Percentiles rank a stretch among this genome's conserved stretches.
phyloP scores from a whole-genome alignment of 2,888 invertebrate species.

The Oligia latruncula region DNA sequence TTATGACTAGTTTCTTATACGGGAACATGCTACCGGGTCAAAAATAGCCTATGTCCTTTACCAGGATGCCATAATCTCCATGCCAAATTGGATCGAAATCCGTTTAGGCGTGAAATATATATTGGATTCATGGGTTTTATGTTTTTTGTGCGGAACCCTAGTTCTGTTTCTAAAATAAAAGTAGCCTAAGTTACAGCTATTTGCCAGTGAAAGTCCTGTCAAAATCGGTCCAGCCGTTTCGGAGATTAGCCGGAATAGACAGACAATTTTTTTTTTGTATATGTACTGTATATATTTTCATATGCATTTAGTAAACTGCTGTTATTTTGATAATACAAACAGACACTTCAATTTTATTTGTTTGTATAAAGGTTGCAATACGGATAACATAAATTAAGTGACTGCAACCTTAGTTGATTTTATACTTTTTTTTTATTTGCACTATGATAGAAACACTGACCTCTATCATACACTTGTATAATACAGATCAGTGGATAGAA shows the following conservation, averaged over 20 bases:
- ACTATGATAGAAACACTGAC: not conserved
- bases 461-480: too few relatives aligned
- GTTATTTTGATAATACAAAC: not conserved
- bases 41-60: not conserved
- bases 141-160: not conserved
- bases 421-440: not conserved
- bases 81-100: not conserved
- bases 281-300: too few relatives aligned
- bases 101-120: not conserved
- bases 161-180: not conserved
- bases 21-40: not conserved
- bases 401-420: not conserved
- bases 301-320: too few relatives aligned
- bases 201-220: not conserved
- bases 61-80: not conserved
- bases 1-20: not conserved
- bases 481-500: too few relatives aligned
- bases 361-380: conserved; percentile 2
- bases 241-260: not conserved
- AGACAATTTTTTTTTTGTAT: not conserved
- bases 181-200: not conserved
- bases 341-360: not conserved
- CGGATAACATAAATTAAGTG: not conserved
- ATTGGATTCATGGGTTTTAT: not conserved
- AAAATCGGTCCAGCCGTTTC: not conserved